These are phyloP conservation scores for Camelus bactrianus DNA, from an alignment of 2,113 vertebrate genomes.

Conservation along the genomic window DNA sequence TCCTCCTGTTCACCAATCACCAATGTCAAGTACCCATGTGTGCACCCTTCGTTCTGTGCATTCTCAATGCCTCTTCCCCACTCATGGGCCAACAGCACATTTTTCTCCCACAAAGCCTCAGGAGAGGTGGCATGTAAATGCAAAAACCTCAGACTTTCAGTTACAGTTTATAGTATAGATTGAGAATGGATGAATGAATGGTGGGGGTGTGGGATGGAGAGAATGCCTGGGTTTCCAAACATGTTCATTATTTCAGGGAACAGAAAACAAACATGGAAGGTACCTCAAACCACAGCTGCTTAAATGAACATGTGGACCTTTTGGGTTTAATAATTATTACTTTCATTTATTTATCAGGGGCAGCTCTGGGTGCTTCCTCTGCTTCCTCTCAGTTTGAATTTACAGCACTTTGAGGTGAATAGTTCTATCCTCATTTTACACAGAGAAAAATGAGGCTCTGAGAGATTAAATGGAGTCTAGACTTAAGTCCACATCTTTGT, in stretches of 20 bases:
- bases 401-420: not conserved
- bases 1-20: not conserved
- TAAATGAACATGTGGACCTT: not conserved
- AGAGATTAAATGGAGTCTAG: not conserved
- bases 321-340: not conserved
- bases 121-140: not conserved
- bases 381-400: not conserved
- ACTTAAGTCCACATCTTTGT: slow-evolving; percentile 9
- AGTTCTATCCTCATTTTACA: not conserved
- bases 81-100: not conserved
- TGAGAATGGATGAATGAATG: not conserved
- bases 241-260: not conserved
- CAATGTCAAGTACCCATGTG: not conserved
- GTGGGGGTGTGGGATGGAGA: not conserved
- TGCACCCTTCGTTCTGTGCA: not conserved
- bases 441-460: not conserved
- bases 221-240: not conserved
- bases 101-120: not conserved
- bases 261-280: not conserved
- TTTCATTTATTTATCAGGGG: not conserved
- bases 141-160: not conserved
- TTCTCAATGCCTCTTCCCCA: not conserved
- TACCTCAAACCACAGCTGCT: not conserved
- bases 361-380: not conserved
- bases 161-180: not conserved